Percentiles rank a stretch among this genome's conserved stretches.
Conservation (phyloP, 2,113 vertebrate genomes). For the Neofelis nebulosa region DNA sequence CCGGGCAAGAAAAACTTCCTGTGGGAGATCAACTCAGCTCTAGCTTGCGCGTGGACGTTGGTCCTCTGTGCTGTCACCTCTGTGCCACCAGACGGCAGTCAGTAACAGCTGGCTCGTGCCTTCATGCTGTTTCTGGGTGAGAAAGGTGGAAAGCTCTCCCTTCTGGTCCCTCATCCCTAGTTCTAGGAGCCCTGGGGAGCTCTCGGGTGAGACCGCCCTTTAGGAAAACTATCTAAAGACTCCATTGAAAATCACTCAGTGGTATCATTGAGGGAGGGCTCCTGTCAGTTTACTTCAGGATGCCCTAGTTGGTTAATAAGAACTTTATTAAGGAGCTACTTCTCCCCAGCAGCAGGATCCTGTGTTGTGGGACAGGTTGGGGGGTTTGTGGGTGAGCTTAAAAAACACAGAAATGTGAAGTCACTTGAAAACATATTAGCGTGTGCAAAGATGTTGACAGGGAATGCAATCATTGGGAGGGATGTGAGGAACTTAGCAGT, state of each 20-base stretch:
- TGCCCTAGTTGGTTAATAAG: neutral
- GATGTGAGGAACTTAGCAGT: neutral
- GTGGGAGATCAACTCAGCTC: neutral
- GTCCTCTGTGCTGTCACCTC: neutral
- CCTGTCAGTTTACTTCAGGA: neutral
- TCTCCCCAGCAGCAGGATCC: neutral
- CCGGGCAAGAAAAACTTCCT: neutral
- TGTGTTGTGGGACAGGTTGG: neutral
- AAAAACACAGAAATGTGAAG: neutral
- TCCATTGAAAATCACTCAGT: neutral
- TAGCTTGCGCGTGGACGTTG: rapidly evolving
- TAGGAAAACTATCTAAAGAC: neutral
- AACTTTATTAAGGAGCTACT: neutral
- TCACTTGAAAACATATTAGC: neutral
- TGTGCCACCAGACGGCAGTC: rapidly evolving
- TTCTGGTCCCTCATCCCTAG: neutral
- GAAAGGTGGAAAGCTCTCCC: neutral
- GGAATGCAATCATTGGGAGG: neutral
- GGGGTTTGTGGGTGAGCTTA: neutral
- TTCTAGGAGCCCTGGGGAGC: neutral
- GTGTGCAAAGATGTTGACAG: neutral
- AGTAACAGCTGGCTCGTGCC: neutral
- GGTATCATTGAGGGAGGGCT: too few species aligned
- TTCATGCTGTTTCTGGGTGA: rapidly evolving
- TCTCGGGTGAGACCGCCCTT: neutral